phyloP scores from a whole-genome alignment of 2,888 invertebrate genomes.

The Conistra vaccinii region DNA sequence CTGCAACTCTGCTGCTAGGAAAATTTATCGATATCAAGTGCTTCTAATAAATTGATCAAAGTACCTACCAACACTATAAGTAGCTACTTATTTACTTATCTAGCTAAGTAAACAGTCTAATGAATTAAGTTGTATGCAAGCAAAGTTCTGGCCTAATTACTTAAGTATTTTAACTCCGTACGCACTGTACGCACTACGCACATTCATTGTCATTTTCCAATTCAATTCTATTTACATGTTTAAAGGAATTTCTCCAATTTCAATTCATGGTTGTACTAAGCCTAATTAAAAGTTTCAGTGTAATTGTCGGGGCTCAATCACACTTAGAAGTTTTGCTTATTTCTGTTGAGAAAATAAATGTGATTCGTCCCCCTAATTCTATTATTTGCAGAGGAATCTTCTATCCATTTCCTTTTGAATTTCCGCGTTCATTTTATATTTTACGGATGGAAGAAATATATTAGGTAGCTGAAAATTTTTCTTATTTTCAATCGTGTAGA shows the following conservation, averaged over 20 bases:
- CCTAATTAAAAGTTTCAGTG: conserved; percentile 46
- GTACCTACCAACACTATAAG: background rate
- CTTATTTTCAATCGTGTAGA: background rate
- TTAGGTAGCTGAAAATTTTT: background rate
- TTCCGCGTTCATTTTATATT: conserved; percentile 7
- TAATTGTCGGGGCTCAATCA: conserved; percentile 52
- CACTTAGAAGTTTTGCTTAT: conserved; percentile 44
- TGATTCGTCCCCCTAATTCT: conserved; percentile 12
- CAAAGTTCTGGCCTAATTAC: conserved; percentile 37
- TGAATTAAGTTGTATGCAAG: conserved; percentile 37
- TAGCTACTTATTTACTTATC: background rate
- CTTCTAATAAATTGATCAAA: conserved; percentile 28
- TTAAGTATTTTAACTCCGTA: conserved; percentile 23
- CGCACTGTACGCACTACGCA: conserved; percentile 20
- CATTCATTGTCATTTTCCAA: conserved; percentile 20
- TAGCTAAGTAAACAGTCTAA: conserved; percentile 1
- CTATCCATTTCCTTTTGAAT: conserved; percentile 29
- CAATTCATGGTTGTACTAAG: conserved; percentile 24
- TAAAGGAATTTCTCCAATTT: conserved; percentile 31
- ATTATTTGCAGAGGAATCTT: conserved; percentile 21
- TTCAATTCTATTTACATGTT: conserved; percentile 43
- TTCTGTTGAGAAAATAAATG: conserved; percentile 41
- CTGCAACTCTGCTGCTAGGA: conserved; percentile 31
- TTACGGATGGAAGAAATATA: conserved; percentile 6
- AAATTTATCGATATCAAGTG: conserved; percentile 23